Percentiles rank a stretch among this genome's conserved stretches.
These are phyloP conservation scores for Eubasilissa regina DNA, from an alignment of 1,140 invertebrate genomes.

Conservation along the genomic window DNA sequence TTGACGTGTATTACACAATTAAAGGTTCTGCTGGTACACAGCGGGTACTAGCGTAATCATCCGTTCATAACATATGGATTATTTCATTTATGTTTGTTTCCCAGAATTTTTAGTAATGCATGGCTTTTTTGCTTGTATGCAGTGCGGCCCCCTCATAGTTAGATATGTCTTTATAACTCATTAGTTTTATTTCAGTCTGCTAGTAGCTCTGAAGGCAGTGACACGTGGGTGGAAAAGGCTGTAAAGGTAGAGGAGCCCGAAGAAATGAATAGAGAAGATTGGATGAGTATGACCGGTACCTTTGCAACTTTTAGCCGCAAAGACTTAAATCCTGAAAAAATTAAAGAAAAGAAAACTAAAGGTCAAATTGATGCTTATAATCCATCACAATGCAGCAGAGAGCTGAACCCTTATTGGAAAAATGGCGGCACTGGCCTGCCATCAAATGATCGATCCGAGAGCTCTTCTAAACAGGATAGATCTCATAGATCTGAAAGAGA, in stretches of 20 bases:
- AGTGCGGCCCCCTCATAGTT: too few relatives aligned
- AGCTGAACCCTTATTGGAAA: slow-evolving; percentile 96
- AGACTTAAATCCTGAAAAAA: slow-evolving; percentile 68
- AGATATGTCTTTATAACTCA: too few relatives aligned
- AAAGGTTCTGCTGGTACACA: too few relatives aligned
- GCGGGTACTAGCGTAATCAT: too few relatives aligned
- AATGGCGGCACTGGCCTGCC: slow-evolving; percentile 88
- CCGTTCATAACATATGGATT: too few relatives aligned
- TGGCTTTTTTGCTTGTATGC: too few relatives aligned
- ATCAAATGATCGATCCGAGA: slow-evolving; percentile 37
- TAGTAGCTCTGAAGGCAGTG: slow-evolving; percentile 58
- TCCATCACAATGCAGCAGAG: slow-evolving; percentile 81
- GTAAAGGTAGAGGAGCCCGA: slow-evolving; percentile 8
- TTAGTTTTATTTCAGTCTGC: slow-evolving; percentile 52
- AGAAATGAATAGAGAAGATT: slow-evolving; percentile 67
- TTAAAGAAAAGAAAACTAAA: slow-evolving; percentile 69
- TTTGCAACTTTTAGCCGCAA: slow-evolving; percentile 68
- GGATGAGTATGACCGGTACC: slow-evolving; percentile 73
- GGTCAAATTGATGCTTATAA: slow-evolving; percentile 76
- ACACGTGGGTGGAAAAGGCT: slow-evolving; percentile 74
- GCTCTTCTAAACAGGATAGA: neutral
- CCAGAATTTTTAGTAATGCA: too few relatives aligned
- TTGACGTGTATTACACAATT: too few relatives aligned
- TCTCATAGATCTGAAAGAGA: slow-evolving; percentile 19
- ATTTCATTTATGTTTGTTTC: too few relatives aligned